Percentiles rank a stretch among this genome's conserved stretches.
Evolutionary conservation across 2,888 invertebrate genomes (phyloP).

Genomic region (Dryomyza anilis): DNA sequence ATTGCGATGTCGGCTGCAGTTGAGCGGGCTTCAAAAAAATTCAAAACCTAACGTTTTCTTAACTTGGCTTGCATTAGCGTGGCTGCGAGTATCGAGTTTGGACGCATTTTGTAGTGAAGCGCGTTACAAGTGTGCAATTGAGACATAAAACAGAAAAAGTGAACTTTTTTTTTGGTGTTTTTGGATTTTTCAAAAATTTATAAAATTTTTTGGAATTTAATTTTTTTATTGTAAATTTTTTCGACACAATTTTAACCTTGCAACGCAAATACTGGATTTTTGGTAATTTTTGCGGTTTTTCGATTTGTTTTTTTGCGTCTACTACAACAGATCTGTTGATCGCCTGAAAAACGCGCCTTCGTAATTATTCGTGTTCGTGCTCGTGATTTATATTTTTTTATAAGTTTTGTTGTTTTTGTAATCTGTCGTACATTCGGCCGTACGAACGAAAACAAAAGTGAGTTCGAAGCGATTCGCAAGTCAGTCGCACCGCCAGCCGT

Average conservation of each 20-base stretch:
- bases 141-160: neutral
- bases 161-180: neutral
- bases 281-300: neutral
- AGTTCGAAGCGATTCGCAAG: conserved; percentile 49
- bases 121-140: conserved; percentile 7
- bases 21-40: neutral
- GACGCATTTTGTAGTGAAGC: conserved; percentile 22
- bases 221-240: neutral
- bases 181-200: neutral
- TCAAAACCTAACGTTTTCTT: conserved; percentile 4
- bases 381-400: too few relatives aligned
- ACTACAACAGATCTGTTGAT: too few relatives aligned
- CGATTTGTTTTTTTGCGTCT: too few relatives aligned
- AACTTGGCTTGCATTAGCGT: conserved; percentile 16
- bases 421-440: conserved; percentile 44
- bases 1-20: neutral
- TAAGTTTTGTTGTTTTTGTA: neutral
- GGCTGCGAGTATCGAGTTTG: conserved; percentile 23
- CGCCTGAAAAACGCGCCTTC: neutral
- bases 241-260: neutral
- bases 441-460: conserved; percentile 59
- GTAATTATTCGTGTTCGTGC: neutral
- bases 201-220: neutral
- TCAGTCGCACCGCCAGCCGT: conserved; percentile 17
- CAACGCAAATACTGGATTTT: neutral